phyloP scores from a whole-genome alignment of 2,888 invertebrate species.

The Hesperia comma region DNA sequence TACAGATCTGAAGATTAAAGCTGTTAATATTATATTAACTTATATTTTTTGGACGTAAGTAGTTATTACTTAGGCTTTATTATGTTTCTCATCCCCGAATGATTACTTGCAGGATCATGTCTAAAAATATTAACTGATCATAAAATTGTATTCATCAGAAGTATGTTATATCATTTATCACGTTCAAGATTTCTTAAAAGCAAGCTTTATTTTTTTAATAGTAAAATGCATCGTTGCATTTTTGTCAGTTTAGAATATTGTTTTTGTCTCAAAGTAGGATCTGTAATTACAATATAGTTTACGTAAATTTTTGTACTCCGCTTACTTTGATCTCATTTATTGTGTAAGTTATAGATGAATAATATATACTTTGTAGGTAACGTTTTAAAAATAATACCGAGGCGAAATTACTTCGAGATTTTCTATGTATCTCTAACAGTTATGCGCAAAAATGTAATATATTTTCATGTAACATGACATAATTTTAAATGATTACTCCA shows the following conservation, averaged over 20 bases:
- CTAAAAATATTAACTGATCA: too few species aligned
- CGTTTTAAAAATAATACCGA: neutral
- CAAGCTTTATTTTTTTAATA: too few species aligned
- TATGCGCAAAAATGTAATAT: too few species aligned
- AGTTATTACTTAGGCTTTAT: conserved; percentile 19
- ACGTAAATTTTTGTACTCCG: conserved; percentile 8
- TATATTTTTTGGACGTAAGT: conserved; percentile 21
- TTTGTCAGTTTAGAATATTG: neutral
- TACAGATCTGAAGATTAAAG: conserved; percentile 19
- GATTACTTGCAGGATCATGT: neutral
- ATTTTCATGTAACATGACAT: too few species aligned
- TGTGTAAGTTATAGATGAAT: conserved; percentile 5
- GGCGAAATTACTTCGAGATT: too few species aligned
- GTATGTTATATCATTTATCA: too few species aligned
- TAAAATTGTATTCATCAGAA: too few species aligned
- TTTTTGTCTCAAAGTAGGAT: conserved; percentile 6
- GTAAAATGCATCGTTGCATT: neutral
- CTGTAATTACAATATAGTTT: neutral
- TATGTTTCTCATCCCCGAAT: conserved; percentile 9
- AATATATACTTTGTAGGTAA: conserved; percentile 15
- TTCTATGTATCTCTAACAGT: neutral
- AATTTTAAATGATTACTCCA: too few species aligned
- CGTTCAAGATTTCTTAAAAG: too few species aligned
- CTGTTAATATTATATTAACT: conserved; percentile 15
- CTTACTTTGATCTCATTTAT: conserved; percentile 26